These are phyloP conservation scores for Caenorhabditis japonica DNA, from an alignment of 2,888 invertebrate species.

Conservation along the genomic window DNA sequence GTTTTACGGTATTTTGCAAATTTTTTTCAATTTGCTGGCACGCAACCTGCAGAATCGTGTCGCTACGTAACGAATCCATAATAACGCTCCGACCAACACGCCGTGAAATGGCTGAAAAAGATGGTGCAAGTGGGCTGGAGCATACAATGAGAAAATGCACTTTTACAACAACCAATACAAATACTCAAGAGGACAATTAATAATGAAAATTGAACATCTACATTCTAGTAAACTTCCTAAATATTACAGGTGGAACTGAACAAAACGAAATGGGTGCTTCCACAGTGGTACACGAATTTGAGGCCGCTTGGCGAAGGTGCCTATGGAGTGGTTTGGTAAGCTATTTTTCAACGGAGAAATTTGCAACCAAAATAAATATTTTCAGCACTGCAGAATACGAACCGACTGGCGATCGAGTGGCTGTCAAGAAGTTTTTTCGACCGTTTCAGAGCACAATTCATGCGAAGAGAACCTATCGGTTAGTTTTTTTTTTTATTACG, in stretches of 20 bases:
- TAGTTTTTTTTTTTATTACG: too few species aligned
- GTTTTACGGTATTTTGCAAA: too few species aligned
- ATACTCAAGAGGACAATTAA: too few species aligned
- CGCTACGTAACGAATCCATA: too few species aligned
- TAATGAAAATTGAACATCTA: too few species aligned
- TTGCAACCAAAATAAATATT: not conserved
- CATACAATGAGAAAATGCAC: too few species aligned
- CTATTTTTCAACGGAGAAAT: not conserved
- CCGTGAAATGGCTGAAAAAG: too few species aligned
- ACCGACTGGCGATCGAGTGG: conserved; percentile 85
- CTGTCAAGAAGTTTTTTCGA: conserved; percentile 92
- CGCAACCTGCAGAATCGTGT: too few species aligned
- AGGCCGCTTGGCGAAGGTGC: conserved; percentile 68
- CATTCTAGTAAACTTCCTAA: not conserved
- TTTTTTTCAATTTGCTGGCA: too few species aligned
- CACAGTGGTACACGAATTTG: conserved; percentile 60
- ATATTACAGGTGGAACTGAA: conserved; percentile 86
- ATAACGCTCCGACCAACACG: too few species aligned
- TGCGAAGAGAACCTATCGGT: conserved; percentile 87
- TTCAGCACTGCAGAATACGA: conserved; percentile 65
- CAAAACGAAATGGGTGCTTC: conserved; percentile 83
- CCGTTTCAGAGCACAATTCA: conserved; percentile 97
- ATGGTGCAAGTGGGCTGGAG: too few species aligned
- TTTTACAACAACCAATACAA: too few species aligned
- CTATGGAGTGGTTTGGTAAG: conserved; percentile 69